These are phyloP conservation scores for Agrenia bidenticulata DNA, from an alignment of 2,888 invertebrate species.

Conservation along the genomic window DNA sequence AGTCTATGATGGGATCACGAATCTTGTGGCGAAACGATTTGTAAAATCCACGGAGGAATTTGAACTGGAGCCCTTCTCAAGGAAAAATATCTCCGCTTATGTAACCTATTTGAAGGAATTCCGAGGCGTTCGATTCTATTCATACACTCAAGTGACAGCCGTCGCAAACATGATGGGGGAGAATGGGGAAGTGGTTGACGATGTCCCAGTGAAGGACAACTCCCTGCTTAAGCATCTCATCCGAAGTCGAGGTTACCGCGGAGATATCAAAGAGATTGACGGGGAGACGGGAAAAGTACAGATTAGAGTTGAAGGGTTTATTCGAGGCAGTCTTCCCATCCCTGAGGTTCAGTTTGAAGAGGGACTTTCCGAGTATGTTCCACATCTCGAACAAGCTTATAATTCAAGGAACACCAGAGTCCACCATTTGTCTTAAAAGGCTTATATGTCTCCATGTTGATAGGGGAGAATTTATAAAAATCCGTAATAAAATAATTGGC, in stretches of 20 bases:
- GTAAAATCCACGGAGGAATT: not conserved
- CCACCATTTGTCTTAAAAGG: too few relatives aligned
- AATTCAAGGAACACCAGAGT: too few relatives aligned
- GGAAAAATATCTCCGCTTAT: not conserved
- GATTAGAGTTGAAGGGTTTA: not conserved
- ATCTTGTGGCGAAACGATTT: not conserved
- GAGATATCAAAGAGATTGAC: not conserved
- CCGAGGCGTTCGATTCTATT: not conserved
- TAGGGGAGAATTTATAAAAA: too few relatives aligned
- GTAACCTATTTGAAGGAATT: conserved; percentile 4
- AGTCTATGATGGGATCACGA: not conserved
- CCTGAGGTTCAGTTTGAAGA: not conserved
- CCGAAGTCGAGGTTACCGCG: conserved; percentile 1
- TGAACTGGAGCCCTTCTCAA: conserved; percentile 3
- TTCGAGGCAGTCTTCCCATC: not conserved
- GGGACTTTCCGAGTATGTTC: not conserved
- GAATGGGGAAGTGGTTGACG: not conserved
- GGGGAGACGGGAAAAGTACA: not conserved
- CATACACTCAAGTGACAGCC: not conserved
- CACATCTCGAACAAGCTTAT: not conserved
- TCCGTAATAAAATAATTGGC: too few relatives aligned
- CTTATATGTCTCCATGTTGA: too few relatives aligned
- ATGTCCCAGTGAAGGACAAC: not conserved
- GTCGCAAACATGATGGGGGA: not conserved
- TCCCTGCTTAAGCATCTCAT: not conserved